Percentiles rank a stretch among this genome's conserved stretches.
These are phyloP conservation scores for Caenorhabditis wallacei DNA, from an alignment of 2,888 invertebrate species.

Conservation along the genomic window DNA sequence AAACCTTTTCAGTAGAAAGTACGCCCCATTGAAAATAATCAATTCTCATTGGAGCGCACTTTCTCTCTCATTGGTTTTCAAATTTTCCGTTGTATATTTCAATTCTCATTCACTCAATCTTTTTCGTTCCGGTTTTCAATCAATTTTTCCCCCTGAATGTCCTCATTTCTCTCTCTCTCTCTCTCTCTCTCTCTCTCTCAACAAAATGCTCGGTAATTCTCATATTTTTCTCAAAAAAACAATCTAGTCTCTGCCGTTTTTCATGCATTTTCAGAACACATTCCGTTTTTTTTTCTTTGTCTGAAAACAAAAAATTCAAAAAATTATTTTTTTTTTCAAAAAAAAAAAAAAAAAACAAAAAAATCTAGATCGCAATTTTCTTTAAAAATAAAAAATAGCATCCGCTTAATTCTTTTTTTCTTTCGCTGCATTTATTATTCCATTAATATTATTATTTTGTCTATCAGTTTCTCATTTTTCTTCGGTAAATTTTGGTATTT, in stretches of 20 bases:
- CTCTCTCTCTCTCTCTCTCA: background rate
- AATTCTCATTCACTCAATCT: constrained; percentile 33
- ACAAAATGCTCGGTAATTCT: constrained; percentile 3
- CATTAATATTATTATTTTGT: constrained; percentile 44
- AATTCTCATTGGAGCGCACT: constrained; percentile 11
- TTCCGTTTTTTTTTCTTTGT: constrained; percentile 34
- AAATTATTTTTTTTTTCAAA: background rate
- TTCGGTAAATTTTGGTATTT: constrained; percentile 22
- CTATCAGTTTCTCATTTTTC: constrained; percentile 1
- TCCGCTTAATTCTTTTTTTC: background rate
- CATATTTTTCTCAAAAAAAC: constrained; percentile 2
- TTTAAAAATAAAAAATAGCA: constrained; percentile 10
- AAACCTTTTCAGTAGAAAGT: background rate
- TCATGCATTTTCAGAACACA: constrained; percentile 31
- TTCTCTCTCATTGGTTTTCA: background rate
- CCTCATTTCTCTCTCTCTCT: background rate
- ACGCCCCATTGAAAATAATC: background rate
- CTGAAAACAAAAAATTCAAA: constrained; percentile 3
- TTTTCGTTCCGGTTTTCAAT: constrained; percentile 18
- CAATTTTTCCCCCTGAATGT: background rate
- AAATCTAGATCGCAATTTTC: constrained; percentile 36
- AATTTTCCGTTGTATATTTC: background rate
- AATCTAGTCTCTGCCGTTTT: constrained; percentile 19
- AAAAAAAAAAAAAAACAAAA: constrained; percentile 8
- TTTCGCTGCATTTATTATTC: constrained; percentile 18